Conservation (phyloP, 2,888 invertebrate species). For the Malacosoma neustria region DNA sequence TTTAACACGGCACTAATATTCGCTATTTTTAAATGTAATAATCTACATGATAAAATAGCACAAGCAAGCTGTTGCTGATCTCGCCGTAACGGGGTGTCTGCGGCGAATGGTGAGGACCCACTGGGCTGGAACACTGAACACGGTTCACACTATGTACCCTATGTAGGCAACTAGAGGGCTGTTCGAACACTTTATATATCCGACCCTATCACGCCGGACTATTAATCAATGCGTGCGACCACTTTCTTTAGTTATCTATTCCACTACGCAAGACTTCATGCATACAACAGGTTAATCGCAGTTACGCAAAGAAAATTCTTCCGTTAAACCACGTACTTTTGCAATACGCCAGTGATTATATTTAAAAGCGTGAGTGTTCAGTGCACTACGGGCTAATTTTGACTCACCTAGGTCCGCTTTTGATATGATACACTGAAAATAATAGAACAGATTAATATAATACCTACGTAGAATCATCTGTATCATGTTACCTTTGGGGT, state of each 20-base stretch:
- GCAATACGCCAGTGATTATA: not conserved
- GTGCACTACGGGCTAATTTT: constrained; percentile 5
- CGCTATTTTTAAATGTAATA: not conserved
- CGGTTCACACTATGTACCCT: constrained; percentile 29
- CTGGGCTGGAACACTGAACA: constrained; percentile 66
- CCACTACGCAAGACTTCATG: not conserved
- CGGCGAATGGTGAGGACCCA: constrained; percentile 53
- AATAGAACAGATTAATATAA: constrained; percentile 38
- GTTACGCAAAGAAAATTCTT: not conserved
- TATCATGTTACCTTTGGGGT: too few species aligned
- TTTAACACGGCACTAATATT: not conserved
- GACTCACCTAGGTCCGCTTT: constrained; percentile 63
- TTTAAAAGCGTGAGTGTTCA: not conserved
- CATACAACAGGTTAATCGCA: constrained; percentile 1
- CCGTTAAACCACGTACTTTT: not conserved
- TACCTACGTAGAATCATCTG: not conserved
- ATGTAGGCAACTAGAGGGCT: constrained; percentile 15
- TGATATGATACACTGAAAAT: constrained; percentile 69
- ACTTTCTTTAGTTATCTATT: not conserved
- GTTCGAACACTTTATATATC: not conserved
- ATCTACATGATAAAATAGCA: not conserved
- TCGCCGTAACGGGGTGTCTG: constrained; percentile 35
- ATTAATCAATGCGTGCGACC: not conserved
- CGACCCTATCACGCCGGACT: constrained; percentile 1
- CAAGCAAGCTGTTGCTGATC: constrained; percentile 22